Evolutionary conservation across 2,113 vertebrate genomes (phyloP), one percentile per base, ranked within the genome.

Genomic region (Mormoops blainvillei): DNA sequence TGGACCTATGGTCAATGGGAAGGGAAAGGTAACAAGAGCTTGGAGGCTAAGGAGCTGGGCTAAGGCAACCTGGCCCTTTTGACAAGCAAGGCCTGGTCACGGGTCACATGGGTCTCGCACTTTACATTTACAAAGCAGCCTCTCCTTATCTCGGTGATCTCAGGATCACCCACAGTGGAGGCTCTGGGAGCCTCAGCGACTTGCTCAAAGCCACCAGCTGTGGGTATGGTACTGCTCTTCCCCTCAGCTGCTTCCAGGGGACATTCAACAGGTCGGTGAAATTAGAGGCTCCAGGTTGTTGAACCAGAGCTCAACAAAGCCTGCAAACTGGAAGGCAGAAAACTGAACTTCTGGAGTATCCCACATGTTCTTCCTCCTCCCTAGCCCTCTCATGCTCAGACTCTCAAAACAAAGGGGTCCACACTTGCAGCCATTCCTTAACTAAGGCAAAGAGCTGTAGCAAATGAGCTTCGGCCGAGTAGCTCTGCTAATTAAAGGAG

Each of bases 241-340:
- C 71, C 20, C 65, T 28, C 22, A 20, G 70, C 36, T 41, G n/a
- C 48, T 28, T 87, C 50, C 4, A n/a, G 31, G 1, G 38, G 9
- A 48, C 45, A 22, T 6, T 5, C 18, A 22, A 14, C 28, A 36
- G 48, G 70, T 56, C 36, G 8, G 50, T 7, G n/a, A 41, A 5
- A 77, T 52, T 7, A 43, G 24, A 68, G 54, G 18, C 63, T 45
- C 41, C 16, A 28, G 16, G 67, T 33, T 80, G 33, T 61, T 43
- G 33, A 33, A 26, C 5, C 9, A 9, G 16, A 28, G 38, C 36
- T 7, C 0, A 0, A 43, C 36, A 31, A 19, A 26, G n/a, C 0
- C 0, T 18, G 24, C 26, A 56, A 8, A 48, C 4, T 22, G 4
- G 31, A 71, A 77, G 61, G 36, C 82, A 41, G 76, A n/a, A 68